Base-by-base conservation (phyloP, 2,113 vertebrate genomes). In the Gymnorhina tibicen region DNA sequence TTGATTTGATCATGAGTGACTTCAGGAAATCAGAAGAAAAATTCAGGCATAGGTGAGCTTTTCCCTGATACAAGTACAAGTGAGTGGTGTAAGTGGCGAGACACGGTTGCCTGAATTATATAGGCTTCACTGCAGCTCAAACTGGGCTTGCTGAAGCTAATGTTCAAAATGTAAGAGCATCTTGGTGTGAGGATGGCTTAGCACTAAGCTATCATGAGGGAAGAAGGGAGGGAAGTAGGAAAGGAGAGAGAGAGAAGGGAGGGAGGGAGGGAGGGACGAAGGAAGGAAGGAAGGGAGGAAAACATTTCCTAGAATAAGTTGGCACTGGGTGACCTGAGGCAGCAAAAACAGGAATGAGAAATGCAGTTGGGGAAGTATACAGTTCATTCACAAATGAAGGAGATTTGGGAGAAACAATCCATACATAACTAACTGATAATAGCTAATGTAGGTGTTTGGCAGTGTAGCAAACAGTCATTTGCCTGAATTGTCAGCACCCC, bases 31-130 rank as follows among this genome's bases (percentile, higher is more conserved):
- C 16, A 28, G 30, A 47, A 35, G 21, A 41, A 35, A 69, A 73
- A 41, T 13, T 22, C 19, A 79, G 39, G 37, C 26, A 18, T 4
- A 37, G 37, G 26, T 28, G 49, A 85, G 24, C 24, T 85, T 41
- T 79, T 73, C 18, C 16, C 8, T 39, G 22, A 24, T 82, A 33
- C 44, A 53, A 50, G 22, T 17, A 13, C 16, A 74, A 49, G 13
- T 0, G 2, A 73, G 17, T 11, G 44, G 24, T 27, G 3, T 2
- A 7, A 47, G 30, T 10, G 7, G 13, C 2, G 3, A 73, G 35
- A 59, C 2, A 8, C 0, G 4, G 7, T 32, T 84, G 39, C 17
- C 52, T 13, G 11, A 33, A 33, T 69, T 62, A 42, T 9, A 7
- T 26, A 30, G 22, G 24, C 20, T 75, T 42, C 5, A 11, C 2